Conservation (phyloP, 2,888 invertebrate genomes). For the Augochlorella aurata region DNA sequence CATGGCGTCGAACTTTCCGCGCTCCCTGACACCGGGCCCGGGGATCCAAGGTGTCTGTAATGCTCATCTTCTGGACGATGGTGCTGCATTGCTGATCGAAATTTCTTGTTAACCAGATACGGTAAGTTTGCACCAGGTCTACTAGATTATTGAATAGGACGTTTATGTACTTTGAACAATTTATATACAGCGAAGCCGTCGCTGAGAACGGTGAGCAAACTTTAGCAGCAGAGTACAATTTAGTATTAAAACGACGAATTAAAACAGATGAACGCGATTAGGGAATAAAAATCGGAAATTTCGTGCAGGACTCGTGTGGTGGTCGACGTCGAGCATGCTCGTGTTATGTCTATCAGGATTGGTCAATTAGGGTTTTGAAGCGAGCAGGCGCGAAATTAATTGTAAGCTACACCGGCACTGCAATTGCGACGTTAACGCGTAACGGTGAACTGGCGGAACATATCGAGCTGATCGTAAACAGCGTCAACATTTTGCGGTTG, state of each 20-base stretch:
- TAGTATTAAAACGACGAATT: too few species aligned
- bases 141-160: too few species aligned
- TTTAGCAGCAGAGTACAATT: too few species aligned
- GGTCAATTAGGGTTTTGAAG: constrained; percentile 40
- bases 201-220: too few species aligned
- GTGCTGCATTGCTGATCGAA: too few species aligned
- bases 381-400: constrained; percentile 43
- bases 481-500: constrained; percentile 68
- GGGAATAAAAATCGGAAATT: not conserved
- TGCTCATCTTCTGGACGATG: too few species aligned
- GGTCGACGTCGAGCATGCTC: not conserved
- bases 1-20: not conserved
- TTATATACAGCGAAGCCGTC: too few species aligned
- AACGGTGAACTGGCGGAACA: constrained; percentile 30
- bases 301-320: not conserved
- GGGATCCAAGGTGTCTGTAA: not conserved
- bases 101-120: too few species aligned
- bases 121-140: too few species aligned
- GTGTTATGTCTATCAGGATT: not conserved
- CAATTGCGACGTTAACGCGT: constrained; percentile 32
- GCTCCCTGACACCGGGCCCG: not conserved
- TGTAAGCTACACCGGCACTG: constrained; percentile 22
- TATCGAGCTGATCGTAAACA: constrained; percentile 68
- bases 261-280: too few species aligned
- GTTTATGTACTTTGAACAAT: too few species aligned